Evolutionary conservation across 2,113 vertebrate species (phyloP).

Genomic region (Elephantulus edwardii): DNA sequence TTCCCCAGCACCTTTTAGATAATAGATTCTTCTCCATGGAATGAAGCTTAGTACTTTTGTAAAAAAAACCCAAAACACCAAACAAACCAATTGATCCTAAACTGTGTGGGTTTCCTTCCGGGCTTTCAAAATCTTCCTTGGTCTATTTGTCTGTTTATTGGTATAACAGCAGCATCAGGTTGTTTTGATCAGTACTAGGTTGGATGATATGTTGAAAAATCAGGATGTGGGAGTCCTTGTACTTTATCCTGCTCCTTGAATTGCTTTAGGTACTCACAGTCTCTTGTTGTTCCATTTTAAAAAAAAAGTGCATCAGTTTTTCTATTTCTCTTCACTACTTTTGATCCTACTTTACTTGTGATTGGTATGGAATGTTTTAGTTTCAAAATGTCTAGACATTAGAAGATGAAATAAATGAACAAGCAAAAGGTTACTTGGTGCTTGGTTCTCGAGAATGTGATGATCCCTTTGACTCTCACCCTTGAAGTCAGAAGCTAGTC

Average conservation of each 20-base stretch:
- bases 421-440: neutral
- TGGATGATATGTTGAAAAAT: neutral
- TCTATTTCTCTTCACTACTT: neutral
- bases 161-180: neutral
- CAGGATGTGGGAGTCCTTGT: neutral
- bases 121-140: neutral
- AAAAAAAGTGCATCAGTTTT: neutral
- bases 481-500: neutral
- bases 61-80: no score
- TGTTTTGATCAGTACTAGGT: neutral
- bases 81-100: no score
- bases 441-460: neutral
- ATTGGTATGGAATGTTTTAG: neutral
- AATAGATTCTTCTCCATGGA: neutral
- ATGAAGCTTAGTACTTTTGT: neutral
- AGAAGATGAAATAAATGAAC: neutral
- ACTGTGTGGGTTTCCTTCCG: neutral
- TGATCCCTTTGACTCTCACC: neutral
- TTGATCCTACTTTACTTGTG: neutral
- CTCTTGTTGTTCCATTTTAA: neutral
- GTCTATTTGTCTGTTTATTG: neutral
- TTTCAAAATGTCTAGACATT: neutral
- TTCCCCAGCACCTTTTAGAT: neutral
- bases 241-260: neutral
- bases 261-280: neutral